phyloP scores from a whole-genome alignment of 2,888 invertebrate species.

The Coecobrya sp. region DNA sequence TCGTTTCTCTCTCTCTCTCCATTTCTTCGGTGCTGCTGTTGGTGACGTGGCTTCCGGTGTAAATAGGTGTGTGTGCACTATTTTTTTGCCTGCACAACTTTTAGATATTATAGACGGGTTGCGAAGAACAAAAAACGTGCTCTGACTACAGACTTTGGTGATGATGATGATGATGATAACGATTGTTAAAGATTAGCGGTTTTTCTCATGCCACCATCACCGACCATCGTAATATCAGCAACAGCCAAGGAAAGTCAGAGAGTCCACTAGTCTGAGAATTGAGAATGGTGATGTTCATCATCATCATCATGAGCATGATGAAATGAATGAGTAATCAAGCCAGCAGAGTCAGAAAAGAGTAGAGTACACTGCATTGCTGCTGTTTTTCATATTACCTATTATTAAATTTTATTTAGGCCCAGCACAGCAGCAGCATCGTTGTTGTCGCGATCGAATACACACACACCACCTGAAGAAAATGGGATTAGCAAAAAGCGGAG shows the following conservation, averaged over 20 bases:
- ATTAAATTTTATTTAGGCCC: neutral
- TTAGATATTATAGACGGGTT: neutral
- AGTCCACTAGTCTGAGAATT: neutral
- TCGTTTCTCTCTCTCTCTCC: neutral
- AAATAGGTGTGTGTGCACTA: constrained; percentile 46
- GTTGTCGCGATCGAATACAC: too few species aligned
- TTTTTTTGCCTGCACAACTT: neutral
- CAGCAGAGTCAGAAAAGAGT: neutral
- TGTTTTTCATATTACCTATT: neutral
- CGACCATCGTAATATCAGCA: too few species aligned
- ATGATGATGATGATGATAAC: neutral
- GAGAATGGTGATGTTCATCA: neutral
- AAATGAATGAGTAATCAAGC: constrained; percentile 30
- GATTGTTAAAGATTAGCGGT: constrained; percentile 29
- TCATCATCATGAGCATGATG: neutral
- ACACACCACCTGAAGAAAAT: constrained; percentile 47
- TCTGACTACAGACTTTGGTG: neutral
- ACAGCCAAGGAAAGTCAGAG: neutral
- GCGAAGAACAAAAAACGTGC: neutral
- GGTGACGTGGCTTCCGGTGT: constrained; percentile 67
- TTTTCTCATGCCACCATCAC: constrained; percentile 11
- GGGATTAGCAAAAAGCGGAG: constrained; percentile 39
- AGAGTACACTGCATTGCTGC: neutral
- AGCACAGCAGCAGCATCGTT: too few species aligned
- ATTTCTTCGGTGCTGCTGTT: constrained; percentile 26